Evolutionary conservation across 2,797 vertebrate species (phyloP), one percentile per base, ranked within the genome.

Genomic region (Coluber constrictor): DNA sequence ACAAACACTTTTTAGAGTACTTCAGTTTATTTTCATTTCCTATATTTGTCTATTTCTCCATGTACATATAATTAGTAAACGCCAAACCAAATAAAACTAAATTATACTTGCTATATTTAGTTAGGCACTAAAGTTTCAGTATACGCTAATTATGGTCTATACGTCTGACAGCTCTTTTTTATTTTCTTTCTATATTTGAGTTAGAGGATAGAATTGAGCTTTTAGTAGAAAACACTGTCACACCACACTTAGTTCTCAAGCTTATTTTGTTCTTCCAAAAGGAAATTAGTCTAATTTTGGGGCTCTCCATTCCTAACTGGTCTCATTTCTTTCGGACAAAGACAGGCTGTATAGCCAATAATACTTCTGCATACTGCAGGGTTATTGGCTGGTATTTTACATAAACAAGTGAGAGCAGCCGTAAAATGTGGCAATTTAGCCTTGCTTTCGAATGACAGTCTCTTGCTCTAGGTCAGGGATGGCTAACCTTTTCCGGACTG

Each of bases 131-230:
- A 93, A 43, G 86, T 90, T 95, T 87, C 89, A 88, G 20, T 7
- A 3, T 93, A 83, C 93, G 86, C 91, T 95, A 96, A 96, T 96
- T 94, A 94, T 91, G 29, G 91, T 88, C 55, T 56, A 66, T 92
- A 56, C 2, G 3, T 55, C 20, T 86, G 32, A 25, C 88, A 29
- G 57, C 70, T 27, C 27, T 66, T 88, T 54, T 57, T 92, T 25
- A 2, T 4, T 54, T 60, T 1, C 6, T n/a, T 88, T 32, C 32
- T 43, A 43, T 83, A 83, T 83, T 29, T 92, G 51, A 83, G 32
- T 32, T 25, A 89, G 27, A 37, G 88, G 20, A 25, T 29, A 86
- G 61, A 7, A 16, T 6, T 83, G 74, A n/a, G 25, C 10, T 92
- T 88, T 57, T 56, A 56, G 7, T 16, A 63, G 13, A 88, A 74